Evolutionary conservation across 92 coral and sea anemone species (phyloP).

Genomic region (Scolanthus callimorphus): DNA sequence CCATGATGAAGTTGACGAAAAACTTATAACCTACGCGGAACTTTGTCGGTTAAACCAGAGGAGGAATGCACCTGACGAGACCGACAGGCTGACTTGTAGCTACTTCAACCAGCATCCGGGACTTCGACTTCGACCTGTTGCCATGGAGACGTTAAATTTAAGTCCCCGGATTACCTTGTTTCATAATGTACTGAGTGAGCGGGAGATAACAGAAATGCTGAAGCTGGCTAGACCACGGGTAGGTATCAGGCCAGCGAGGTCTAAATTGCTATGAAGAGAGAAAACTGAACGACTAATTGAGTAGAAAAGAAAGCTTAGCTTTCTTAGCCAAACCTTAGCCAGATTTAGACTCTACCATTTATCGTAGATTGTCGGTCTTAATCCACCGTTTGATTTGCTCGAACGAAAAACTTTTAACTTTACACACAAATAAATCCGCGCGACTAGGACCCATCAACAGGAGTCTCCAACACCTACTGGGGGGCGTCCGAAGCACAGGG

Average conservation of each 20-base stretch:
- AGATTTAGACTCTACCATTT: no score
- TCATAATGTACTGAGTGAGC: conserved; percentile 41
- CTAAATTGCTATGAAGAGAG: no score
- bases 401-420: no score
- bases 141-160: conserved; percentile 44
- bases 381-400: no score
- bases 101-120: conserved; percentile 45
- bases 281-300: no score
- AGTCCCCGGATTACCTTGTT: conserved; percentile 38
- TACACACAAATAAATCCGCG: no score
- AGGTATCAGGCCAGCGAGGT: not conserved
- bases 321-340: no score
- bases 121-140: conserved; percentile 40
- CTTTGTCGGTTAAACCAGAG: conserved; percentile 18
- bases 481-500: no score
- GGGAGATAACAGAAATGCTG: conserved; percentile 43
- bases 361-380: no score
- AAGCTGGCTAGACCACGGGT: conserved; percentile 49
- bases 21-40: conserved; percentile 2
- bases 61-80: conserved; percentile 7
- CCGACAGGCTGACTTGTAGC: conserved; percentile 37
- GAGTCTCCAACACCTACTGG: no score
- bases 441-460: no score
- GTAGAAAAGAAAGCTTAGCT: no score
- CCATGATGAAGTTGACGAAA: conserved; percentile 11